Percentiles rank a stretch among this genome's conserved stretches.
phyloP scores from a whole-genome alignment of 2,888 invertebrate genomes.

The Cosmia trapezina region DNA sequence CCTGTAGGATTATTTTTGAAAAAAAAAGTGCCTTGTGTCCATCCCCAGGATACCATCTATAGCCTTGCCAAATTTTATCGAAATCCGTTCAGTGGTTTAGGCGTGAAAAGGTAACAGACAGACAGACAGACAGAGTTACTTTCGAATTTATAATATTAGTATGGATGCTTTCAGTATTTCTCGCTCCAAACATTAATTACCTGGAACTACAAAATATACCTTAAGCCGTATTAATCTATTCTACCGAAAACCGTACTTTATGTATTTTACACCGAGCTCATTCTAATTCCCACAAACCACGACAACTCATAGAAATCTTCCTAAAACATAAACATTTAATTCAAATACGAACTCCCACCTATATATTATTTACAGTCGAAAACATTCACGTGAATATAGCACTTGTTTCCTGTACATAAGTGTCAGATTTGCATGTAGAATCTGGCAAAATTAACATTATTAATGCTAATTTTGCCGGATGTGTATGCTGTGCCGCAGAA shows the following conservation, averaged over 20 bases:
- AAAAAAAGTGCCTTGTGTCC: too few species aligned
- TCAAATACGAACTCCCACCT: conserved; percentile 30
- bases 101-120: too few species aligned
- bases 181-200: too few species aligned
- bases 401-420: conserved; percentile 20
- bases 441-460: conserved; percentile 27
- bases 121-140: too few species aligned
- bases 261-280: conserved; percentile 34
- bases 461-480: conserved; percentile 66
- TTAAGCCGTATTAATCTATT: conserved; percentile 7
- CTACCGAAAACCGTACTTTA: conserved; percentile 23
- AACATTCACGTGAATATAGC: conserved; percentile 29
- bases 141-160: too few species aligned
- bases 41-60: too few species aligned
- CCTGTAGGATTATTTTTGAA: too few species aligned
- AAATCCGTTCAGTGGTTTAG: too few species aligned
- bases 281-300: conserved; percentile 40
- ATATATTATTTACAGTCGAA: conserved; percentile 29
- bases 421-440: conserved; percentile 51
- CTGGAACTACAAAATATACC: not conserved
- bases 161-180: too few species aligned
- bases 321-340: conserved; percentile 48
- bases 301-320: conserved; percentile 37
- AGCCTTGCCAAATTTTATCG: too few species aligned
- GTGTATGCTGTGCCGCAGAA: conserved; percentile 61